Evolutionary conservation across 2,888 invertebrate genomes (phyloP).

Genomic region (Thecophora atra): DNA sequence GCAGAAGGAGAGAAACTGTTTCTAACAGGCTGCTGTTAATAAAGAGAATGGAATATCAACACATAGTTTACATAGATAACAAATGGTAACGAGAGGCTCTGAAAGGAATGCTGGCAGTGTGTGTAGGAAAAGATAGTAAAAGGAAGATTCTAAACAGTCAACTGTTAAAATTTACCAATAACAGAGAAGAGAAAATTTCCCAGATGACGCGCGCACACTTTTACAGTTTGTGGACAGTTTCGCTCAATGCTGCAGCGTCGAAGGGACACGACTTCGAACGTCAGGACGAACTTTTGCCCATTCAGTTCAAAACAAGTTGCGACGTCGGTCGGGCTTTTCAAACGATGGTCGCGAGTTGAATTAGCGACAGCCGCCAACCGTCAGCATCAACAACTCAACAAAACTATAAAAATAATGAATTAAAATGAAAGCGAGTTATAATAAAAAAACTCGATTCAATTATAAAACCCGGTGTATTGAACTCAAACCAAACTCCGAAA

Average conservation of each 20-base stretch:
- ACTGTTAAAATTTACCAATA: no score
- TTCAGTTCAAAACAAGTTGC: slow-evolving; percentile 44
- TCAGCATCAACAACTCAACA: not conserved
- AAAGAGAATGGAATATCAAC: no score
- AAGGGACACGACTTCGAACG: slow-evolving; percentile 8
- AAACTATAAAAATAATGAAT: not conserved
- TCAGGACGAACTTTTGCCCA: slow-evolving; percentile 3
- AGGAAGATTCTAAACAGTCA: no score
- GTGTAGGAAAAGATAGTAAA: no score
- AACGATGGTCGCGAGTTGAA: not conserved
- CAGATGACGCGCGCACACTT: not conserved
- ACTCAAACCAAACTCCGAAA: not conserved
- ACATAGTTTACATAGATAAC: no score
- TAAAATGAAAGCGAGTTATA: not conserved
- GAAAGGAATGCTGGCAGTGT: no score
- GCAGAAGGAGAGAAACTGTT: no score
- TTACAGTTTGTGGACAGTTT: no score
- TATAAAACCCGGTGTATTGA: not conserved
- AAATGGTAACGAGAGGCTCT: no score
- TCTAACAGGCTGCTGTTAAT: no score
- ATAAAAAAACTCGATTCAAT: not conserved
- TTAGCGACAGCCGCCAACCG: not conserved
- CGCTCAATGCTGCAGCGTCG: not conserved
- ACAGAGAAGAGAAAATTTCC: slow-evolving; percentile 11
- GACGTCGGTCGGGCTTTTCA: slow-evolving; percentile 36